phyloP scores from a whole-genome alignment of 2,888 invertebrate genomes.

The Balanococcus diminutus region DNA sequence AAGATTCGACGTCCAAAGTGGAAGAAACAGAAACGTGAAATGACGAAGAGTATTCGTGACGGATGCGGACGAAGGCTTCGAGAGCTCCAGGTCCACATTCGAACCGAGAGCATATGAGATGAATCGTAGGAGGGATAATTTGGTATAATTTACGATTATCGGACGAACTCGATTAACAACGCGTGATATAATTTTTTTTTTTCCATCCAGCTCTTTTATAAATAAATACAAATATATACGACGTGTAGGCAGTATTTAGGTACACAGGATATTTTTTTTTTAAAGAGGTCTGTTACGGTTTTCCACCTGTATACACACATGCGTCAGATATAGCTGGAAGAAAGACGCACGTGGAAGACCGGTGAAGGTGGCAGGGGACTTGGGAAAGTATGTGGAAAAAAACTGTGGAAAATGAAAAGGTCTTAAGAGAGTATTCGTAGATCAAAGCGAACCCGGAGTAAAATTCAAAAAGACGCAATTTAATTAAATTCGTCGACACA shows the following conservation, averaged over 20 bases:
- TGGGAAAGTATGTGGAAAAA: not conserved
- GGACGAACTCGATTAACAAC: conserved; percentile 28
- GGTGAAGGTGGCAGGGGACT: not conserved
- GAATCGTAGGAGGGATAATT: conserved; percentile 40
- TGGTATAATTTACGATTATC: conserved; percentile 40
- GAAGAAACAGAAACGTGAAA: conserved; percentile 31
- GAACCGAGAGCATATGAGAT: not conserved
- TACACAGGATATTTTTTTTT: no score
- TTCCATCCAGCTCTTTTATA: not conserved
- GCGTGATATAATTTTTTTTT: conserved; percentile 10
- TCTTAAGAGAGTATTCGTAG: not conserved
- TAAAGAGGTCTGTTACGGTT: no score
- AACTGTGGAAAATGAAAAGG: not conserved
- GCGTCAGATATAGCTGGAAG: no score
- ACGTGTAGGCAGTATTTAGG: no score
- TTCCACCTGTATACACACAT: not conserved
- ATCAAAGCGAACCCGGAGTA: not conserved
- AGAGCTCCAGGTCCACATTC: no score
- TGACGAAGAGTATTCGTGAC: conserved; percentile 38
- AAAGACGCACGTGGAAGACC: not conserved
- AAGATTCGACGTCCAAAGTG: not conserved
- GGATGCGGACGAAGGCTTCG: not conserved
- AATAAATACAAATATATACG: no score
- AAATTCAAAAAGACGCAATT: conserved; percentile 14
- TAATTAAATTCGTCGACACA: not conserved